A percentile compares a stretch with the other conserved stretches of the same genome.
phyloP scores from a whole-genome alignment of 2,797 vertebrate genomes.

The Danio jaintianensis region DNA sequence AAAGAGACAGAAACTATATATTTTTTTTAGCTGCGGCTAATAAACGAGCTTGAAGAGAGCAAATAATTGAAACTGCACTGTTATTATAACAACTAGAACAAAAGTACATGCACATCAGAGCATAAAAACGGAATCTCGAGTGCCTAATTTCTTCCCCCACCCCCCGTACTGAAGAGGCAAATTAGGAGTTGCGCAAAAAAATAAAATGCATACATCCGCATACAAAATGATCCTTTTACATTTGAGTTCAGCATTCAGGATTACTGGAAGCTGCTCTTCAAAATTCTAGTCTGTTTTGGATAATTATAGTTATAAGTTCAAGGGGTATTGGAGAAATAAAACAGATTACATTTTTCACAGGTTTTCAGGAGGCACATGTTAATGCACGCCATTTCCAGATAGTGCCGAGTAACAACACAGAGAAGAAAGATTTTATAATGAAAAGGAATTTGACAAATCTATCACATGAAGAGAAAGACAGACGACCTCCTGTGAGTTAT shows the following conservation, averaged over 20 bases:
- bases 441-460: constrained; percentile 6
- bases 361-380: constrained; percentile 49
- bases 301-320: constrained; percentile 56
- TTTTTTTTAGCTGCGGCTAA: constrained; percentile 36
- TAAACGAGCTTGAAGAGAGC: constrained; percentile 25
- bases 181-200: constrained; percentile 35
- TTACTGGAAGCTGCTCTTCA: constrained; percentile 55
- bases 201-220: not conserved
- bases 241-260: constrained; percentile 54
- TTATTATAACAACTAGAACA: constrained; percentile 31
- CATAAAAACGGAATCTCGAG: constrained; percentile 38
- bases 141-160: constrained; percentile 39
- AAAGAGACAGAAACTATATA: constrained; percentile 4
- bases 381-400: constrained; percentile 57
- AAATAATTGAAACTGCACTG: constrained; percentile 38
- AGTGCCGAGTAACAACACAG: constrained; percentile 52
- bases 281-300: constrained; percentile 53
- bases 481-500: not conserved
- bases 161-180: constrained; percentile 42
- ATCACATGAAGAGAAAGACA: not conserved
- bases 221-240: constrained; percentile 48
- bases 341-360: constrained; percentile 54
- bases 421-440: constrained; percentile 23
- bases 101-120: constrained; percentile 40
- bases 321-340: constrained; percentile 46